Conservation (phyloP, 2,888 invertebrate genomes). For the Perithous albicinctus region DNA sequence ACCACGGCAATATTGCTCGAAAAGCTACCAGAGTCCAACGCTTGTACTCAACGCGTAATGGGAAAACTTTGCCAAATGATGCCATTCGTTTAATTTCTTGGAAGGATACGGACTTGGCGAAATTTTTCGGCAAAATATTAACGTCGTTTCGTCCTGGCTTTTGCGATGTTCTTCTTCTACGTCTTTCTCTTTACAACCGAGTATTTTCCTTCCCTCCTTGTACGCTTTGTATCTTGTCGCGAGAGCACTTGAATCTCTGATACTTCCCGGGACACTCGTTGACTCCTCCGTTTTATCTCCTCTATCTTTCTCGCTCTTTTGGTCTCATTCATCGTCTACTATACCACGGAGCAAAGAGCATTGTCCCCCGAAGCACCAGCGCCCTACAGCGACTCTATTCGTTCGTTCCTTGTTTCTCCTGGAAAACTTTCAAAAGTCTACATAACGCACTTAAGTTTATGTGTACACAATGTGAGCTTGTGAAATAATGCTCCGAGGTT, state of each 20-base stretch:
- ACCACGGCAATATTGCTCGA: conserved; percentile 74
- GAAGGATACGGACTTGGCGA: conserved; percentile 74
- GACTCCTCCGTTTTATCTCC: not conserved
- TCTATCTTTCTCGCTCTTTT: not conserved
- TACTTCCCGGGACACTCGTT: conserved; percentile 8
- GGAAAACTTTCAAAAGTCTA: conserved; percentile 21
- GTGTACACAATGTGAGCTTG: not conserved
- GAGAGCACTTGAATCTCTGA: conserved; percentile 16
- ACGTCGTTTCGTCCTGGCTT: conserved; percentile 66
- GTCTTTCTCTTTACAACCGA: not conserved
- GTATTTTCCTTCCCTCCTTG: not conserved
- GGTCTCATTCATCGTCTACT: not conserved
- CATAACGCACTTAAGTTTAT: conserved; percentile 15
- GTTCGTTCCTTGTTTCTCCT: not conserved
- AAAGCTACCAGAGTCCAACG: conserved; percentile 53
- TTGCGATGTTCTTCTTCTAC: not conserved
- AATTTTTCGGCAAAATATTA: conserved; percentile 77
- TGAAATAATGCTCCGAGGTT: not conserved
- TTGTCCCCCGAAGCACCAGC: conserved; percentile 18
- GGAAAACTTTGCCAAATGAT: conserved; percentile 82
- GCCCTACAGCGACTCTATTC: not conserved
- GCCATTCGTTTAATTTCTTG: conserved; percentile 81
- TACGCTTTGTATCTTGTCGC: conserved; percentile 43
- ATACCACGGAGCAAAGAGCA: conserved; percentile 3
- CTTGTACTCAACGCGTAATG: conserved; percentile 69